These are phyloP conservation scores for Drosophila quadrilineata DNA, from an alignment of 1,140 invertebrate genomes.

Conservation along the genomic window DNA sequence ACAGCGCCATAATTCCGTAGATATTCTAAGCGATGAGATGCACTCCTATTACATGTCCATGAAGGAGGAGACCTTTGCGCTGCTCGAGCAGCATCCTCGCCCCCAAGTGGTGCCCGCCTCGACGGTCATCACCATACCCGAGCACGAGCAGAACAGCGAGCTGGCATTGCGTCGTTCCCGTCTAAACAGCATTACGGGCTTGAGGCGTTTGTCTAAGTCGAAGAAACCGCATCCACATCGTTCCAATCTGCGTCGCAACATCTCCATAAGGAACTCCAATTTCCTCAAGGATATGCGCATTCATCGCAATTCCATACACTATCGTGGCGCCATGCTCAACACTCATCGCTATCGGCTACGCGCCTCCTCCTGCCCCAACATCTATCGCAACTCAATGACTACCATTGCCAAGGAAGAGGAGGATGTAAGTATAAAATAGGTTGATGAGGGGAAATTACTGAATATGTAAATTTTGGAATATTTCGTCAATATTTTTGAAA, in stretches of 20 bases:
- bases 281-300: conserved; percentile 89
- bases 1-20: conserved; percentile 71
- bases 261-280: conserved; percentile 82
- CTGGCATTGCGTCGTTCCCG: conserved; percentile 49
- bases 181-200: conserved; percentile 68
- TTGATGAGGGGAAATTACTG: background rate
- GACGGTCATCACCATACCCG: conserved; percentile 63
- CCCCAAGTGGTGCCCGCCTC: conserved; percentile 24
- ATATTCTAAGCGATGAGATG: conserved; percentile 69
- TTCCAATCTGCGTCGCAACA: conserved; percentile 71
- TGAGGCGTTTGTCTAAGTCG: conserved; percentile 68
- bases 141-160: conserved; percentile 45
- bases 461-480: too few relatives aligned
- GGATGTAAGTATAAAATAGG: conserved; percentile 81
- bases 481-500: too few relatives aligned
- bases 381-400: conserved; percentile 94
- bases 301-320: conserved; percentile 90
- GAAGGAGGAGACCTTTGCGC: conserved; percentile 57
- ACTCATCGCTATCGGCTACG: conserved; percentile 90
- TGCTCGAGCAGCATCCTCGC: conserved; percentile 48
- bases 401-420: conserved; percentile 90
- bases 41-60: conserved; percentile 60
- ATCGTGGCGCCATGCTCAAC: conserved; percentile 89
- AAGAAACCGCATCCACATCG: conserved; percentile 63
- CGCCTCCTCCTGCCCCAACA: conserved; percentile 94